Percentiles rank a stretch among this genome's conserved stretches.
phyloP scores from a whole-genome alignment of 2,797 vertebrate genomes.

The Acanthis flammea region DNA sequence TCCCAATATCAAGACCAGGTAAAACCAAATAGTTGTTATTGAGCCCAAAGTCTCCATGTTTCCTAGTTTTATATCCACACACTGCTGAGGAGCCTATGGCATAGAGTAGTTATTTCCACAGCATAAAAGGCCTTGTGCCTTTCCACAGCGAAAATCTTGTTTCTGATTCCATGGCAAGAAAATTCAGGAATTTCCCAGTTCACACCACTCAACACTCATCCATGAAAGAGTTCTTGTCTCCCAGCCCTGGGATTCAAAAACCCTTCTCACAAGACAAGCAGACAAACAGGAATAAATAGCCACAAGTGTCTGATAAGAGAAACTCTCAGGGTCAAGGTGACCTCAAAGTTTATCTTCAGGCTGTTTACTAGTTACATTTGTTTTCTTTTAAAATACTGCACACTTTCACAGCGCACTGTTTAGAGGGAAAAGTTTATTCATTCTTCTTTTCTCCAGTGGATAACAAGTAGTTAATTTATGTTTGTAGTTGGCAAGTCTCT shows the following conservation, averaged over 20 bases:
- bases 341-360: neutral
- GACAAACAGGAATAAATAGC: neutral
- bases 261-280: neutral
- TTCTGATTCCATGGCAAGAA: neutral
- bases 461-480: neutral
- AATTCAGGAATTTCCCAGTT: neutral
- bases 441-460: neutral
- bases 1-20: neutral
- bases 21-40: neutral
- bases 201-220: neutral
- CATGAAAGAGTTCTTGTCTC: neutral
- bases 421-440: neutral
- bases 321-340: neutral
- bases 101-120: neutral
- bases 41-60: neutral
- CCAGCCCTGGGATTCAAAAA: neutral
- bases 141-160: neutral
- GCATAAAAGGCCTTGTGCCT: neutral
- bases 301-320: neutral
- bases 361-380: neutral
- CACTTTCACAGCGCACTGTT: neutral
- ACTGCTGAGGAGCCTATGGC: neutral
- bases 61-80: neutral
- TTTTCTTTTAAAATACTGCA: neutral
- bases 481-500: neutral